Conservation (phyloP, 1,140 invertebrate genomes). For the Parasteatoda tepidariorum region DNA sequence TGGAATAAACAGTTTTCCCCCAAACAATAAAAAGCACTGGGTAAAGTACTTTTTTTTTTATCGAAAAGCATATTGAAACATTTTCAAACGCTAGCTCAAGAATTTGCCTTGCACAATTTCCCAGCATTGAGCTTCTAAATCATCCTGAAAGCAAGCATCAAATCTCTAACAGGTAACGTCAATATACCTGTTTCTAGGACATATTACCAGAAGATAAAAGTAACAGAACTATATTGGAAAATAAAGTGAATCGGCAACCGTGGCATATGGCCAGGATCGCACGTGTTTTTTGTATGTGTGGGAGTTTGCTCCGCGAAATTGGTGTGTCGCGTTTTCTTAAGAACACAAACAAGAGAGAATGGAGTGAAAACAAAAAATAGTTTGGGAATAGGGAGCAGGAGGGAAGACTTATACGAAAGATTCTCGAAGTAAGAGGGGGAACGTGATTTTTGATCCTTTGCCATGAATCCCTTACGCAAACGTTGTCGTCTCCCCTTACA, state of each 20-base stretch:
- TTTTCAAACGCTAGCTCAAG: no score
- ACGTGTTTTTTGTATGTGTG: background rate
- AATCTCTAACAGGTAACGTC: background rate
- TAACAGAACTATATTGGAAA: background rate
- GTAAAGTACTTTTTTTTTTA: no score
- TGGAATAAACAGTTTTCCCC: no score
- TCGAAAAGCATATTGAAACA: no score
- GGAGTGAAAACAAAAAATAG: background rate
- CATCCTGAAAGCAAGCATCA: background rate
- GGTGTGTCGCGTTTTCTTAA: conserved; percentile 14
- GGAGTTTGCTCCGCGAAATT: background rate
- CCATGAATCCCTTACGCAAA: conserved; percentile 38
- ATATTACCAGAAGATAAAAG: background rate
- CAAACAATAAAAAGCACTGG: no score
- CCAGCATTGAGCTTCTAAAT: background rate
- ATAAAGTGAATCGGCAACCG: background rate
- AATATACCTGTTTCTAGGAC: background rate
- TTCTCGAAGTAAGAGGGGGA: background rate
- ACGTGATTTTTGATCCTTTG: conserved; percentile 33
- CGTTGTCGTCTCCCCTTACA: conserved; percentile 48
- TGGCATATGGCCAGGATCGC: conserved; percentile 18
- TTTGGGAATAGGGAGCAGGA: background rate
- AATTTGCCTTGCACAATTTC: no score
- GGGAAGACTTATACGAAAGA: background rate
- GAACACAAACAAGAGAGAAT: conserved; percentile 36